Base-by-base conservation (phyloP, 2,888 invertebrate genomes). In the Ptychoptera contaminata region DNA sequence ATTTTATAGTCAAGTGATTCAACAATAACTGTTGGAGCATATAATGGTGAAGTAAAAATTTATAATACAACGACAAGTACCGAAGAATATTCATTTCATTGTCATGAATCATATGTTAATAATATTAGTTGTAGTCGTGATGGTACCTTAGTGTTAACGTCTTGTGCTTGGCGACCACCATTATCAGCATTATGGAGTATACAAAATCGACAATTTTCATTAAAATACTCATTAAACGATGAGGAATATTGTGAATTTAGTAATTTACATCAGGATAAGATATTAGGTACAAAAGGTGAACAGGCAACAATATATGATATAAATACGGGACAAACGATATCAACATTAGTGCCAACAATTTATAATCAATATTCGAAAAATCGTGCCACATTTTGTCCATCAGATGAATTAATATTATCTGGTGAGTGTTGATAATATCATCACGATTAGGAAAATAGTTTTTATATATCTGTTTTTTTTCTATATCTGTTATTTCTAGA, bases 341-440 rank as follows among this genome's bases (percentile, higher is more conserved):
- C 77, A 50, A 78, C 79, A 0, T 72, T 96, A 39, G 76, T 77
- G 30, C 87, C 90, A 1, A 73, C 79, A 44, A 79, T 86, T 56
- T 84, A 88, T 47, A 97, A 97, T 67, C 82, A 86, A 60, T 98
- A 97, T 67, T 82, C 81, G 2, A 84, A 85, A 67, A 97, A 97
- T 67, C 72, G 85, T 42, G 96, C 97, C 2, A 92, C 92, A 2
- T 94, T 93, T 64, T 90, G 86, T 64, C 88, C 87, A 43, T 82
- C 84, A 2, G 96, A 97, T 60, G 92, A 94, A 56, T 69, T 97
- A 14, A 82, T 97, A n/a, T 68, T 97, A 8, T 88, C 87, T 45
- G 76, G 76, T 74, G 51, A 52, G 52, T 49, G 15, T 14, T 29
- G 4, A 8, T 37, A 29, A 32, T 2, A 32, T n/a, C 9, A 7